phyloP scores from a whole-genome alignment of 2,113 vertebrate species.

The Callocephalon fimbriatum region DNA sequence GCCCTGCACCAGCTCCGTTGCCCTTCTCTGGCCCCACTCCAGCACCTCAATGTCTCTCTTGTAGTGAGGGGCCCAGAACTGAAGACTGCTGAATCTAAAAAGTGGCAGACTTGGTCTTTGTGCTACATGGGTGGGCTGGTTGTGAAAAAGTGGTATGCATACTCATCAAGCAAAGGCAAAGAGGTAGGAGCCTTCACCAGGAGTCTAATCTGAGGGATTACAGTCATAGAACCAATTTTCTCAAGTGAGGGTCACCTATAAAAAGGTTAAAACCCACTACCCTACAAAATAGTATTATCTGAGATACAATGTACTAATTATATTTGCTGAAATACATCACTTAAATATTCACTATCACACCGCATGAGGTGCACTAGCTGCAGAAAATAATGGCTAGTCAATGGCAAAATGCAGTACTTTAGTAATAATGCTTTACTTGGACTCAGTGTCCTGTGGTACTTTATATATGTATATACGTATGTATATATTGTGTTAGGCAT shows the following conservation, averaged over 20 bases:
- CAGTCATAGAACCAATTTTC: neutral
- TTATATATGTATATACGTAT: accelerated
- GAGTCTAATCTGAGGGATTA: neutral
- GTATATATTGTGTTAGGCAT: neutral
- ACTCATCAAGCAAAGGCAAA: neutral
- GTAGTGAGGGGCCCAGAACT: neutral
- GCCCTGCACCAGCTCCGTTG: neutral
- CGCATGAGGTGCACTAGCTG: neutral
- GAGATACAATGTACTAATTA: neutral
- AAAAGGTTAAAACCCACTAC: neutral
- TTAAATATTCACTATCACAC: neutral
- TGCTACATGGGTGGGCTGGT: neutral
- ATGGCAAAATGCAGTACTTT: neutral
- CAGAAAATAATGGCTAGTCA: neutral
- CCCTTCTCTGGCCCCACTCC: neutral
- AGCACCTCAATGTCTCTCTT: neutral
- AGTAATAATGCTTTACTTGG: neutral
- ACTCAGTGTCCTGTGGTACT: neutral
- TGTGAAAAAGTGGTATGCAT: neutral
- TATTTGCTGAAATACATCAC: neutral
- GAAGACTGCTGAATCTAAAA: neutral
- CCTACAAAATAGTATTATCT: neutral
- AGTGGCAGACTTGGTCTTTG: neutral
- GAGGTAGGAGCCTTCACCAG: neutral
- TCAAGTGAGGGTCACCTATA: neutral